Base-by-base conservation (phyloP, 2,888 invertebrate genomes). In the Scaptomyza parva region DNA sequence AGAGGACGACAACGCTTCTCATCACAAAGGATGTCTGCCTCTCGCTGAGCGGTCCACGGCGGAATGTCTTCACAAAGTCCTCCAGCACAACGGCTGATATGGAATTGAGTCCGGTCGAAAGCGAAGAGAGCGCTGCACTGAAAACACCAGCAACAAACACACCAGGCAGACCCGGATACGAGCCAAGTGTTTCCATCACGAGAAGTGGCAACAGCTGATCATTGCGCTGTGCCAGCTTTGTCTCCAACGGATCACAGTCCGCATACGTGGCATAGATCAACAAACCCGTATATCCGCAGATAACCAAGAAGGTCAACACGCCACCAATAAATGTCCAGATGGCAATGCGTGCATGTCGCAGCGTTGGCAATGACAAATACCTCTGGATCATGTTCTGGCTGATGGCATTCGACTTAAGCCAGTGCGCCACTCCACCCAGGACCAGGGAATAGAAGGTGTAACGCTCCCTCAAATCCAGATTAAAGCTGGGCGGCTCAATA, bases 71-170 rank as follows among this genome's bases (percentile, higher is more conserved):
- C 51, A 95, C 93, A 63, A 96, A 94, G 84, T 96, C 96, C 89
- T 96, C 95, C 14, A 96, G 89, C 3, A 95, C 93, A 0, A 96
- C 95, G 0, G 96, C 96, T 0, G 96, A 94, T 92, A 96, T 93
- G 0, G 96, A 95, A 87, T 96, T 96, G 28, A 96, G 91, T 0
- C 96, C 96, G 0, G 96, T 96, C 5, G 96, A 96, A 18, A 96
- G 92, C 0, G 96, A 96, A 87, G 96, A 97, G 22, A 98, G 92
- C 14, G 97, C 96, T 12, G 97, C 97, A 92, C 97, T 97, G 86
- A 97, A 97, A 1, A 98, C 95, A 24, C 97, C 97, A 40, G 97
- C 97, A 0, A 97, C 96, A 89, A 97, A 97, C 20, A 98, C 92
- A 3, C 98, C 98, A 0, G 97, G 95, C 74, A 98, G 92, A 2